A percentile compares a stretch with the other conserved stretches of the same genome.
Conservation (phyloP, 1,140 invertebrate genomes). For the Diploscapter pachys region DNA sequence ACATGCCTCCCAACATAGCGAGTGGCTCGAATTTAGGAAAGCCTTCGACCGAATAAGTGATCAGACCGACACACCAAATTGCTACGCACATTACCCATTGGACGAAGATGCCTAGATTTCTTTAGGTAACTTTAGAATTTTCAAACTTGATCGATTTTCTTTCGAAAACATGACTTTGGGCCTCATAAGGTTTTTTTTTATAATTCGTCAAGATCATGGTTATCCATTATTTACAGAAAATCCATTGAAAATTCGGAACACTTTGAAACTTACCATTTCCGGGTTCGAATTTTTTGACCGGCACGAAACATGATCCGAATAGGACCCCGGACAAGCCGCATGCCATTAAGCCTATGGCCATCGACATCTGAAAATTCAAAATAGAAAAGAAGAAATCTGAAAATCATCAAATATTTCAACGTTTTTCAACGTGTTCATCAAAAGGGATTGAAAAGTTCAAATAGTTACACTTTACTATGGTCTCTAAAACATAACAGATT, state of each 20-base stretch:
- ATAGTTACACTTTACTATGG: too few relatives aligned
- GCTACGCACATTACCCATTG: conserved; percentile 47
- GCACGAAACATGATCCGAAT: conserved; percentile 42
- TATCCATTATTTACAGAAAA: not conserved
- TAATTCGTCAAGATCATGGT: not conserved
- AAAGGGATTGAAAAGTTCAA: too few relatives aligned
- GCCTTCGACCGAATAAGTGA: conserved; percentile 30
- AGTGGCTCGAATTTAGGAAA: conserved; percentile 44
- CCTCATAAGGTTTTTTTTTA: too few relatives aligned
- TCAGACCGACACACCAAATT: conserved; percentile 40
- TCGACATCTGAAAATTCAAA: conserved; percentile 7
- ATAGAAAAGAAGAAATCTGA: not conserved
- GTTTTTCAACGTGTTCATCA: too few relatives aligned
- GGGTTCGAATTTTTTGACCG: conserved; percentile 35
- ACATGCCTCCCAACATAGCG: conserved; percentile 45
- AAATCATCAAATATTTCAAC: not conserved
- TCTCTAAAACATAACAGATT: too few relatives aligned
- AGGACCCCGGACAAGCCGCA: conserved; percentile 39
- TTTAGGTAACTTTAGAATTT: too few relatives aligned
- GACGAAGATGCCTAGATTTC: conserved; percentile 46
- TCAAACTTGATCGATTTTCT: too few relatives aligned
- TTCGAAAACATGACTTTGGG: too few relatives aligned
- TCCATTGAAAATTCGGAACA: too few relatives aligned
- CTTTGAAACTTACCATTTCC: conserved; percentile 34
- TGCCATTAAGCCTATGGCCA: conserved; percentile 26